Conservation (phyloP, 1,140 invertebrate genomes). For the Cydia pomonella region DNA sequence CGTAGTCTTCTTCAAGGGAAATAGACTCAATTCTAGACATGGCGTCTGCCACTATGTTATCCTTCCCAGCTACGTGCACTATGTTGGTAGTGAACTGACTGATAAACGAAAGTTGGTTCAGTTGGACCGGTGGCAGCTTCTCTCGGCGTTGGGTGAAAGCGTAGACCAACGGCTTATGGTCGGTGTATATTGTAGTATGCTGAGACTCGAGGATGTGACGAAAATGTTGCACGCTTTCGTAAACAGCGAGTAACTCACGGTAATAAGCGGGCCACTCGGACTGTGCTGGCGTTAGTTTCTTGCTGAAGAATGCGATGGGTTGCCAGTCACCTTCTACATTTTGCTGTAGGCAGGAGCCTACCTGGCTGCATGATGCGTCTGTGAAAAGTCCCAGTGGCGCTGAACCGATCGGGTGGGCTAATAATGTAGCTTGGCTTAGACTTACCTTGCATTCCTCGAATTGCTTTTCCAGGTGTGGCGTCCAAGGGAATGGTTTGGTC, state of each 20-base stretch:
- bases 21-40: neutral
- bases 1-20: no score
- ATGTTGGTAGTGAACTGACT: constrained; percentile 21
- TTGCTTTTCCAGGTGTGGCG: neutral
- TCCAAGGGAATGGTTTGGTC: neutral
- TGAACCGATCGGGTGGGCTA: neutral
- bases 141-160: neutral
- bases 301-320: neutral
- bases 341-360: neutral
- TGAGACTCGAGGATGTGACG: neutral
- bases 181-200: neutral
- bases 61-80: neutral
- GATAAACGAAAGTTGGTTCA: constrained; percentile 32
- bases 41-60: neutral
- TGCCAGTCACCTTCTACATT: neutral
- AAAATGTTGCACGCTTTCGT: constrained; percentile 9
- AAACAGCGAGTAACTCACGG: neutral
- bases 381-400: neutral
- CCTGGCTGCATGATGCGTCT: neutral
- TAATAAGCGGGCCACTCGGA: neutral
- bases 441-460: neutral
- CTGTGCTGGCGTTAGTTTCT: neutral
- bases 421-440: neutral
- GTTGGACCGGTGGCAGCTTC: neutral
- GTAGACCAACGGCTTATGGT: neutral